Base-by-base conservation (phyloP, 1,140 invertebrate genomes). In the Eueides isabella region DNA sequence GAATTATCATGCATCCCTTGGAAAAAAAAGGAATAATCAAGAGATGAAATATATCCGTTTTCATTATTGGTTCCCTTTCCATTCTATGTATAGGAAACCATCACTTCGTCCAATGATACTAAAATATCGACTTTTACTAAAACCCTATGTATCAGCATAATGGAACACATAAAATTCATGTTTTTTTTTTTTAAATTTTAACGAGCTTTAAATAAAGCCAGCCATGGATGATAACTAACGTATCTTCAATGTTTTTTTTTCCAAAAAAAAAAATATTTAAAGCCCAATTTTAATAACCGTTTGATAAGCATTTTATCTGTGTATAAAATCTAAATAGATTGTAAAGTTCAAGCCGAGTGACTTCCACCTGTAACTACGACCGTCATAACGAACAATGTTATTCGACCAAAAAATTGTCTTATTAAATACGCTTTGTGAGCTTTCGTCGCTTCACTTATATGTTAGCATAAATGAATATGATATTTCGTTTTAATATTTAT, bases 331-430 rank as follows among this genome's bases (percentile, higher is more conserved):
- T 71, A 71, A 64, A 71, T 33, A 61, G 29, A 69, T 6, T 69
- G 23, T 69, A 61, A 69, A 30, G 44, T 69, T 69, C 48, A 19
- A 26, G 28, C 9, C 67, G 38, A 29, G 48, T 69, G 48, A 55
- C 67, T 41, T 55, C 2, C 19, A 55, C 48, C 48, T 55, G 48
- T 1, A 55, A 55, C 9, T 48, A n/a, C n/a, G 4, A n/a, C 0
- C 19, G 29, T 67, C 41, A 26, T 67, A 67, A 48, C 28, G n/a
- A 48, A 67, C n/a, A 61, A 26, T 55, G 19, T 55, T 19, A 61
- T n/a, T 61, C 67, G 67, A 61, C 44, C 67, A 68, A 44, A 68
- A 68, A 68, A 68, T 68, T 55, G 48, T 69, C 28, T 69, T 61
- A 69, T 61, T 69, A 69, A 23, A 55, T 23, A 55, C 23, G 48